Conservation (phyloP, 2,113 vertebrate genomes). For the Nanorana parkeri region DNA sequence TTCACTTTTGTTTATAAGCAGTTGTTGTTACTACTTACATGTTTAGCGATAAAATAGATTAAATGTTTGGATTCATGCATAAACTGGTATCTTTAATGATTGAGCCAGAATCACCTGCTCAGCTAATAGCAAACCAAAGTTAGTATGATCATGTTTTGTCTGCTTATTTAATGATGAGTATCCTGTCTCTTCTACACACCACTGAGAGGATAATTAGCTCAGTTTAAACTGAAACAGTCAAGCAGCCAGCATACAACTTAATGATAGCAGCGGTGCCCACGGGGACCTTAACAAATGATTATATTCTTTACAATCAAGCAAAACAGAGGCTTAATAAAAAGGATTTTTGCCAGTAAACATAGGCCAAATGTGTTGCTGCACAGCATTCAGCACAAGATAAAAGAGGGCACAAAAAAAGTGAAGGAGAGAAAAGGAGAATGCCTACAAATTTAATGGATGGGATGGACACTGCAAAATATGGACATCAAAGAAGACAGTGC, state of each 20-base stretch:
- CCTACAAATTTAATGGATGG: no score
- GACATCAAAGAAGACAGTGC: no score
- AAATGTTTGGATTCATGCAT: not conserved
- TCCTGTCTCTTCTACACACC: slow-evolving; percentile 3
- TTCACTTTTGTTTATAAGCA: not conserved
- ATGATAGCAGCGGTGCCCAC: slow-evolving; percentile 22
- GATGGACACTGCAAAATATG: no score
- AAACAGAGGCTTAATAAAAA: slow-evolving; percentile 14
- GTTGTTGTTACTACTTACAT: not conserved
- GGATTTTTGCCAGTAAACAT: slow-evolving; percentile 5
- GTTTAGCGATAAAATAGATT: not conserved
- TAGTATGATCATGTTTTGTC: slow-evolving; percentile 5
- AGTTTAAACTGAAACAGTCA: slow-evolving; percentile 27
- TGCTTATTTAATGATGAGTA: slow-evolving; percentile 1
- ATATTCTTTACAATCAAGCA: slow-evolving; percentile 23
- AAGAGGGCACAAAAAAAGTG: not conserved
- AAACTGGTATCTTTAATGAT: not conserved
- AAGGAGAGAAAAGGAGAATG: no score
- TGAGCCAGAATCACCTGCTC: not conserved
- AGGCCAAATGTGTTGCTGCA: not conserved
- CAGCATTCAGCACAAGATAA: not conserved
- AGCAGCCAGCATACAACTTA: slow-evolving; percentile 22
- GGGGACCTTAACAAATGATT: slow-evolving; percentile 30
- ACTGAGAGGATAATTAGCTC: slow-evolving; percentile 43
- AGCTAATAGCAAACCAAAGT: not conserved